Evolutionary conservation across 2,888 invertebrate genomes (phyloP), one percentile per base, ranked within the genome.

Genomic region (Agrotis clavis): DNA sequence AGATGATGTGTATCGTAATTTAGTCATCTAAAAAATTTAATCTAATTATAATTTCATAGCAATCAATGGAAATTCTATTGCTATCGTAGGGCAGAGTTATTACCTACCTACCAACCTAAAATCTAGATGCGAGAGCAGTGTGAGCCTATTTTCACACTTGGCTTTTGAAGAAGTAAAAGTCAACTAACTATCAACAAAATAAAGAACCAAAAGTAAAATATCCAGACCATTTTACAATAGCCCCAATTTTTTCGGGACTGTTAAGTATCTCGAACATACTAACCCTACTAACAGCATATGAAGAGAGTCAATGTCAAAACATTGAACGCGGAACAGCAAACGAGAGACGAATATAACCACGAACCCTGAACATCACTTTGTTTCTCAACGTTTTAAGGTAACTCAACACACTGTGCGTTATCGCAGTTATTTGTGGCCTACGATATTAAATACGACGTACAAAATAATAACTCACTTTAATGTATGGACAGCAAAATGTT

Each of bases 321-420:
- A 90, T 87, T 82, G 84, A 86, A 87, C 84, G 86, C 86, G 85
- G 86, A 86, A 82, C 85, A 51, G 13, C 74, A 79, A 86, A 87
- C 91, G 87, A 76, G 65, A 77, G 89, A 88, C 88, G 85, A 92
- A 94, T 92, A 92, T 93, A 93, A 91, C 92, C 51, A 47, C 92
- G 84, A 92, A 45, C 92, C 94, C 94, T 94, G 94, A 89, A 86
- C 54, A 89, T 83, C 90, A 90, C 91, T 93, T 89, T 87, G 87
- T 81, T 83, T 82, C 77, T 74, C 83, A 75, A 85, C 83, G 85
- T 84, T 83, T 85, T 78, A 86, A 86, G 87, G 87, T 80, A 86
- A 85, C 81, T 85, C 84, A 80, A 79, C 87, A 87, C 82, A 75
- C 83, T 82, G 85, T 85, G 85, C 77, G 83, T 85, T 88, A 88